Conservation (phyloP, 2,797 vertebrate genomes). For the Coreius guichenoti region DNA sequence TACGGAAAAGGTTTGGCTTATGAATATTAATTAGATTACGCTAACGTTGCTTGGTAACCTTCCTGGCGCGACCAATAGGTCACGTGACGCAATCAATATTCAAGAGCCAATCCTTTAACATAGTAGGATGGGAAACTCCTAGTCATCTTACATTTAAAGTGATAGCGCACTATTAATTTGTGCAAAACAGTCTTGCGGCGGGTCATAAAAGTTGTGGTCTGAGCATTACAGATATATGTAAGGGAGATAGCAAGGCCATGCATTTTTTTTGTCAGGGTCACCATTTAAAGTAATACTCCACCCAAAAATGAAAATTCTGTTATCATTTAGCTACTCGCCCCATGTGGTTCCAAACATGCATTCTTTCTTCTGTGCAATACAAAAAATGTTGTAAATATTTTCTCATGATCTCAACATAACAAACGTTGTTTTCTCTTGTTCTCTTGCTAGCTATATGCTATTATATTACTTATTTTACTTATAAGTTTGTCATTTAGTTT, state of each 20-base stretch:
- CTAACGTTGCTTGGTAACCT: constrained; percentile 3
- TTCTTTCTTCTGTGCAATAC: neutral
- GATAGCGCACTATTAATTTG: neutral
- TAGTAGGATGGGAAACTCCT: constrained; percentile 29
- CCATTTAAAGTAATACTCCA: neutral
- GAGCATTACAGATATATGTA: too few species aligned
- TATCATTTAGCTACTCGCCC: neutral
- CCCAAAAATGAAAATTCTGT: neutral
- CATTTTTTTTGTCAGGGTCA: neutral
- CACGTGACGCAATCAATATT: neutral
- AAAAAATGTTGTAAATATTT: neutral
- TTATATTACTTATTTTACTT: too few species aligned
- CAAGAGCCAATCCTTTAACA: neutral
- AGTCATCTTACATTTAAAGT: constrained; percentile 12
- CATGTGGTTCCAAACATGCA: neutral
- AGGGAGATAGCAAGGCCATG: too few species aligned
- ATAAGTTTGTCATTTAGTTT: too few species aligned
- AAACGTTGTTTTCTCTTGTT: neutral
- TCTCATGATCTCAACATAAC: neutral
- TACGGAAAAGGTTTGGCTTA: constrained; percentile 21
- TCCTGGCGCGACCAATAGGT: neutral
- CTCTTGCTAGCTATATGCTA: neutral
- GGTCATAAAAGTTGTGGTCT: neutral
- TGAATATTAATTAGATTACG: constrained; percentile 34
- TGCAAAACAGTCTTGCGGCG: too few species aligned